phyloP scores from a whole-genome alignment of 2,113 vertebrate genomes.

The Gnathonemus longibarbis region DNA sequence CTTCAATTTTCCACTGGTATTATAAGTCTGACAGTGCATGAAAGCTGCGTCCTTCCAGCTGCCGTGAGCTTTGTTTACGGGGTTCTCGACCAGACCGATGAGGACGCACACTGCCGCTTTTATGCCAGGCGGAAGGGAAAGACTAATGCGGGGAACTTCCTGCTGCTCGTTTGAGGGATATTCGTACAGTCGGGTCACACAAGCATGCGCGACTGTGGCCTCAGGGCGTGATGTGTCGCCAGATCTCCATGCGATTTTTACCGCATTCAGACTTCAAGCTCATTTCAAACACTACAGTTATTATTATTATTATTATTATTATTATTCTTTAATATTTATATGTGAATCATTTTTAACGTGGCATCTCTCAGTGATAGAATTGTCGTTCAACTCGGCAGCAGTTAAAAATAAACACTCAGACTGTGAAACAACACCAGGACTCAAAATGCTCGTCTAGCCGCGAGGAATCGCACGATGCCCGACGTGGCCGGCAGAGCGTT shows the following conservation, averaged over 20 bases:
- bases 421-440: not conserved
- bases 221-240: not conserved
- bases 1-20: conserved; percentile 37
- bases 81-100: not conserved
- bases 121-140: not conserved
- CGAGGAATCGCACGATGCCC: not conserved
- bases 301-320: not conserved
- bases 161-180: not conserved
- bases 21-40: conserved; percentile 41
- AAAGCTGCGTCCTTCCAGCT: conserved; percentile 45
- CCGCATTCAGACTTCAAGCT: not conserved
- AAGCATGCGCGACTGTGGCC: not conserved
- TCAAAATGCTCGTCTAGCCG: not conserved
- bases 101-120: not conserved
- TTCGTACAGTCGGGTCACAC: not conserved
- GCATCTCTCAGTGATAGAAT: not conserved
- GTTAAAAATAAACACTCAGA: not conserved
- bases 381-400: not conserved
- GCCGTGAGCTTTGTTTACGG: conserved; percentile 29
- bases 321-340: not conserved
- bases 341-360: not conserved
- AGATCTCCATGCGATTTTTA: not conserved
- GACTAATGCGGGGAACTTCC: not conserved
- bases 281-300: not conserved
- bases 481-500: not conserved